These are phyloP conservation scores for Metellina segmentata DNA, from an alignment of 2,888 invertebrate genomes.

Conservation along the genomic window DNA sequence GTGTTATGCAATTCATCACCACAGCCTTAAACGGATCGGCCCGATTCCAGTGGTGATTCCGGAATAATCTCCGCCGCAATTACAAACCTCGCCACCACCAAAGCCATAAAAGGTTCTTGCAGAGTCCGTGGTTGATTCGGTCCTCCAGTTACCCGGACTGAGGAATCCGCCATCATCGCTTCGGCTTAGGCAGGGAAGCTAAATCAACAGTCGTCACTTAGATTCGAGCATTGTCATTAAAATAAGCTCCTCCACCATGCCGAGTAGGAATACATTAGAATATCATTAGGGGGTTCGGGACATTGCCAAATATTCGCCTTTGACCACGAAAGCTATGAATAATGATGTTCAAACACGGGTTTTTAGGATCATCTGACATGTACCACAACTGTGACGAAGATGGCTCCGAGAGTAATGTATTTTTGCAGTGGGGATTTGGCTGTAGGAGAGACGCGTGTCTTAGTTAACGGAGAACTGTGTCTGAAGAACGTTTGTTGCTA, in stretches of 20 bases:
- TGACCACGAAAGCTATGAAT: constrained; percentile 54
- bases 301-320: background rate
- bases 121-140: background rate
- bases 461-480: background rate
- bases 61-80: background rate
- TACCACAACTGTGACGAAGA: background rate
- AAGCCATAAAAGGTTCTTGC: background rate
- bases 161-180: background rate
- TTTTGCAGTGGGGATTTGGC: background rate
- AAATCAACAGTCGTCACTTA: constrained; percentile 57
- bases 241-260: constrained; percentile 20
- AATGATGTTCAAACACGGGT: constrained; percentile 38
- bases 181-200: constrained; percentile 18
- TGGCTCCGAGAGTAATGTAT: background rate
- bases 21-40: background rate
- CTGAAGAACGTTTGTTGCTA: background rate
- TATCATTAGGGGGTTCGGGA: constrained; percentile 36
- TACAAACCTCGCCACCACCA: background rate
- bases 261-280: constrained; percentile 55
- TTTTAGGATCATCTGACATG: constrained; percentile 21
- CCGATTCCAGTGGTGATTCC: background rate
- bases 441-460: background rate
- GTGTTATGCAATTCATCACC: background rate
- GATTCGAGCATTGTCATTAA: constrained; percentile 55
- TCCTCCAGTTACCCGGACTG: background rate